A percentile compares a stretch with the other conserved stretches of the same genome.
Evolutionary conservation across 1,140 invertebrate species (phyloP).

Genomic region (Bombus superbus): DNA sequence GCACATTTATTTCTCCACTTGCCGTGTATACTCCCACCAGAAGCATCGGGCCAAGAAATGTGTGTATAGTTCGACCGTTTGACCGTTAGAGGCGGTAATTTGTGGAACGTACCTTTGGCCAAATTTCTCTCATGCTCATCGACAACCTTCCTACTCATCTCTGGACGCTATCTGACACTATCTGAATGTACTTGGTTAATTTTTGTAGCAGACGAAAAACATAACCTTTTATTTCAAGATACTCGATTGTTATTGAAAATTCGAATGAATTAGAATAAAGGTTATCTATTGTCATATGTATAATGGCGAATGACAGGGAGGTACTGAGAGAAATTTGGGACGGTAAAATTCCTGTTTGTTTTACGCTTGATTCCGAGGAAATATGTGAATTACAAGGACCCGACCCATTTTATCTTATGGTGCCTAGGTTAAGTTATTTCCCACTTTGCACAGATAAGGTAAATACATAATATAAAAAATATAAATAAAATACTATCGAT

Average conservation of each 20-base stretch:
- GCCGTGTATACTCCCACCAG: too few relatives aligned
- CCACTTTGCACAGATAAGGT: conserved; percentile 98
- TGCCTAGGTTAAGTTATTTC: conserved; percentile 97
- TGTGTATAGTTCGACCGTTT: too few relatives aligned
- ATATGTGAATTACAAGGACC: conserved; percentile 93
- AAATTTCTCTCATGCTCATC: too few relatives aligned
- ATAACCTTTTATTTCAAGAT: conserved; percentile 2
- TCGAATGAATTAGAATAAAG: conserved; percentile 23
- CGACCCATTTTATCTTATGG: conserved; percentile 97
- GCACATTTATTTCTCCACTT: too few relatives aligned
- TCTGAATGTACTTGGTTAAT: background rate
- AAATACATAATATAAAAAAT: conserved; percentile 58
- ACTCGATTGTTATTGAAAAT: background rate
- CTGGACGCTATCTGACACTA: too few relatives aligned
- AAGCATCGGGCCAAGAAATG: too few relatives aligned
- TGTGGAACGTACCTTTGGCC: too few relatives aligned
- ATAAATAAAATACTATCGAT: background rate
- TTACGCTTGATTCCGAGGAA: conserved; percentile 94
- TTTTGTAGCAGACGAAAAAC: conserved; percentile 33
- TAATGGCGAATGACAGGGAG: conserved; percentile 96
- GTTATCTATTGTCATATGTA: background rate
- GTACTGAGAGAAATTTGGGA: conserved; percentile 97
- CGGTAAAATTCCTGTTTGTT: conserved; percentile 95
- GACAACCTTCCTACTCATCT: too few relatives aligned
- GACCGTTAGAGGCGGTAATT: too few relatives aligned